Evolutionary conservation across 2,888 invertebrate genomes (phyloP).

Genomic region (Ormia ochracea): DNA sequence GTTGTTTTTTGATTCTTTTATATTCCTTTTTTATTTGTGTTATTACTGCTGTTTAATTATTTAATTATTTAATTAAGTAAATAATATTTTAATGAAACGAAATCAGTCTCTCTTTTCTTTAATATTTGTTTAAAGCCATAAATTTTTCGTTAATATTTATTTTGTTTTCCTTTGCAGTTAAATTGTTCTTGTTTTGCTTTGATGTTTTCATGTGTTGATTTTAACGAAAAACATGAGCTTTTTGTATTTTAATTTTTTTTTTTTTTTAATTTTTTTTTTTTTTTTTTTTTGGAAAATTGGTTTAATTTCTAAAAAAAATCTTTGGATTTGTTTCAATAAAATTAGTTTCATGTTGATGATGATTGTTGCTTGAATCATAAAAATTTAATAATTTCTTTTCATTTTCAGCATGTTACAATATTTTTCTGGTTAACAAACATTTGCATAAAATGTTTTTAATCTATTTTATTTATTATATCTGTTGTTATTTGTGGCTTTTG

Average conservation of each 20-base stretch:
- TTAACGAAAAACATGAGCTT: constrained; percentile 52
- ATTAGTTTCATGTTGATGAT: constrained; percentile 53
- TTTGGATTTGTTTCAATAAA: constrained; percentile 76
- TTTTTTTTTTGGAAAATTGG: constrained; percentile 66
- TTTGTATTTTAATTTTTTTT: too few species aligned
- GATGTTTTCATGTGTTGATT: constrained; percentile 57
- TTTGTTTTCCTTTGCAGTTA: constrained; percentile 51
- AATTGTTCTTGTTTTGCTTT: constrained; percentile 41
- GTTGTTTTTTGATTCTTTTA: neutral
- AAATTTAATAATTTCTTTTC: constrained; percentile 43
- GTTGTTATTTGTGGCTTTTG: constrained; percentile 20
- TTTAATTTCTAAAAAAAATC: constrained; percentile 68
- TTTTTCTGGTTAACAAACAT: constrained; percentile 40
- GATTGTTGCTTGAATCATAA: constrained; percentile 56
- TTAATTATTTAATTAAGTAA: constrained; percentile 46
- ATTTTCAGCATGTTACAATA: constrained; percentile 46
- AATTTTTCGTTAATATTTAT: constrained; percentile 60
- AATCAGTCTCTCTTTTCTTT: constrained; percentile 74
- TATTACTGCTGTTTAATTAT: constrained; percentile 38
- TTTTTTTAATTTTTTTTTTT: too few species aligned
- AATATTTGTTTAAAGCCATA: constrained; percentile 55
- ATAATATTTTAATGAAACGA: constrained; percentile 71
- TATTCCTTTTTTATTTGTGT: constrained; percentile 26
- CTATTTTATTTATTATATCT: constrained; percentile 20
- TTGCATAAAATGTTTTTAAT: constrained; percentile 37